Conservation (phyloP, 2,113 vertebrate genomes). For the Cavia porcellus region DNA sequence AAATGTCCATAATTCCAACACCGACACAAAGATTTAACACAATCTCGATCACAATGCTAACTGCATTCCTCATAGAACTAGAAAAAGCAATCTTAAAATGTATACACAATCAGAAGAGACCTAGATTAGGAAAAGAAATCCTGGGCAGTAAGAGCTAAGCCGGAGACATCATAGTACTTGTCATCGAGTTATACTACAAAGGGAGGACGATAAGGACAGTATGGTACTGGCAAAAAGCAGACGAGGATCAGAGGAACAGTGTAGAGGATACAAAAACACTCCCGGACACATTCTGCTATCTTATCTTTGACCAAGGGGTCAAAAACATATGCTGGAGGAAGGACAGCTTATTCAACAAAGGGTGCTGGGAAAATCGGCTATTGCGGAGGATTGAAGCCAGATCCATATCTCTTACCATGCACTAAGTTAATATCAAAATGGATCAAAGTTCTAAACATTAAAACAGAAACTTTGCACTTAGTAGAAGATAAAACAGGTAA, state of each 20-base stretch:
- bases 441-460: not conserved
- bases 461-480: not conserved
- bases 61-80: not conserved
- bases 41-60: not conserved
- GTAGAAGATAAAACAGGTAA: not conserved
- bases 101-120: not conserved
- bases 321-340: not conserved
- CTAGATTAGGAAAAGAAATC: not conserved
- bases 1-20: not conserved
- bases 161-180: not conserved
- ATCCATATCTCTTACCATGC: not conserved
- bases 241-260: not conserved
- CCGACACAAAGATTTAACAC: not conserved
- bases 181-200: not conserved
- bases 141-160: not conserved
- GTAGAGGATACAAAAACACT: not conserved
- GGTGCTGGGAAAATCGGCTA: not conserved
- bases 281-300: not conserved
- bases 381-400: not conserved
- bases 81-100: not conserved
- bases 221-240: not conserved
- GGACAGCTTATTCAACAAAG: not conserved
- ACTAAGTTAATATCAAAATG: not conserved
- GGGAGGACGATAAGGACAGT: not conserved
- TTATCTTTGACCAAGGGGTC: not conserved